A percentile compares a stretch with the other conserved stretches of the same genome.
Evolutionary conservation across 2,888 invertebrate genomes (phyloP).

Genomic region (Conchocele bisecta): DNA sequence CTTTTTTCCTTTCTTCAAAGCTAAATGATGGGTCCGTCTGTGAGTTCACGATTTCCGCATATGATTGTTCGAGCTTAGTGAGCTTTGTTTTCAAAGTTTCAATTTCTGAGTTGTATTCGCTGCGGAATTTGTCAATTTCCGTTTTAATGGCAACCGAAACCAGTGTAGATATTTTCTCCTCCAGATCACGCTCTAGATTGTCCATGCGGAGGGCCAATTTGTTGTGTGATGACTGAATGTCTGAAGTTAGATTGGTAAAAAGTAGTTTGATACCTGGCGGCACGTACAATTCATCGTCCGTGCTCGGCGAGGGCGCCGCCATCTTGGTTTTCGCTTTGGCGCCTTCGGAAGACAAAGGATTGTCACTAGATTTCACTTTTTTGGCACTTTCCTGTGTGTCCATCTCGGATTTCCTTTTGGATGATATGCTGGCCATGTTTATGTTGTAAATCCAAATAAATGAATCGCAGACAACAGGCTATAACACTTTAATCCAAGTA

Average conservation of each 20-base stretch:
- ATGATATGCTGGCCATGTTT: no score
- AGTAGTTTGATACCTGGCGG: background rate
- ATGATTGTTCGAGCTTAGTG: background rate
- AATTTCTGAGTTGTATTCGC: slow-evolving; percentile 3
- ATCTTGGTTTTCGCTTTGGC: no score
- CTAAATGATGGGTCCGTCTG: no score
- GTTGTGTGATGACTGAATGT: background rate
- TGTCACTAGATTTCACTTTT: no score
- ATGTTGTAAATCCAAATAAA: no score
- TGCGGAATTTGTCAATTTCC: background rate
- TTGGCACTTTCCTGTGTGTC: no score
- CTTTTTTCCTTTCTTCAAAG: background rate
- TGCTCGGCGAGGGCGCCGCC: no score
- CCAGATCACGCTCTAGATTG: background rate
- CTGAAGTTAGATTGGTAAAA: background rate
- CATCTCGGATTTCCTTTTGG: no score
- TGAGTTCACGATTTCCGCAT: slow-evolving; percentile 5
- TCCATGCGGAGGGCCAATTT: background rate
- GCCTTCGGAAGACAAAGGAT: no score
- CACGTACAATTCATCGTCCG: no score
- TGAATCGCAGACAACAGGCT: no score
- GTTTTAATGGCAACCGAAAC: slow-evolving; percentile 3
- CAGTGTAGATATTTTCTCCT: slow-evolving; percentile 3
- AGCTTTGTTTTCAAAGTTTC: background rate
- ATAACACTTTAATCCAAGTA: no score